These are phyloP conservation scores for Balearica regulorum DNA, from an alignment of 2,797 vertebrate genomes.

Conservation along the genomic window DNA sequence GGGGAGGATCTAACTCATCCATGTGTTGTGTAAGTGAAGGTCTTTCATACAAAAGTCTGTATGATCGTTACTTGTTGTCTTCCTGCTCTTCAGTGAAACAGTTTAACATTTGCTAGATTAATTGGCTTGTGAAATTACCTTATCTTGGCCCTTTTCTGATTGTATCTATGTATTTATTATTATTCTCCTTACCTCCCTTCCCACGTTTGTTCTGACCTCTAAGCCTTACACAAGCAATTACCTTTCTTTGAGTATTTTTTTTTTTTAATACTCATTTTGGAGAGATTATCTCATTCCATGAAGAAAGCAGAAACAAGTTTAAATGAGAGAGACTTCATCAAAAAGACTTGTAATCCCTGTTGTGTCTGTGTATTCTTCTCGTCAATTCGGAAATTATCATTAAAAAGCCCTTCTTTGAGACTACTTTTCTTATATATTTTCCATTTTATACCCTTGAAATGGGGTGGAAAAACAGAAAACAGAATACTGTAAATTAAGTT, in stretches of 20 bases:
- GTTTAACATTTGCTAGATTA: neutral
- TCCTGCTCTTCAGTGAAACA: neutral
- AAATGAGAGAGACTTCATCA: conserved; percentile 54
- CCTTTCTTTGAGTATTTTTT: conserved; percentile 38
- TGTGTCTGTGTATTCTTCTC: conserved; percentile 58
- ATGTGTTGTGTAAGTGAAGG: conserved; percentile 33
- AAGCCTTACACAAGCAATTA: conserved; percentile 28
- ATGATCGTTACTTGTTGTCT: conserved; percentile 23
- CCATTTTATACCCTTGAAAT: conserved; percentile 1
- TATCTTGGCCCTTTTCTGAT: conserved; percentile 26
- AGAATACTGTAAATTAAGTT: conserved; percentile 17
- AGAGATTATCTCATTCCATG: conserved; percentile 47
- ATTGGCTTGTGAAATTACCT: conserved; percentile 10
- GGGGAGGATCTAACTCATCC: conserved; percentile 19
- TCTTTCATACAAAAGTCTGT: neutral
- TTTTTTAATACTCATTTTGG: conserved; percentile 52
- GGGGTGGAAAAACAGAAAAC: conserved; percentile 7
- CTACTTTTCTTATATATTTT: conserved; percentile 20
- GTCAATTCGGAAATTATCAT: conserved; percentile 21
- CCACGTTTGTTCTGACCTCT: neutral
- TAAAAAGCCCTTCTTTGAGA: conserved; percentile 4
- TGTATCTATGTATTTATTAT: conserved; percentile 36
- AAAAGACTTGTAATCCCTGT: conserved; percentile 58
- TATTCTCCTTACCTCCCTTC: neutral
- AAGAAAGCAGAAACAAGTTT: conserved; percentile 63